Base-by-base conservation (phyloP, 2,888 invertebrate species). In the Anticlea derivata region DNA sequence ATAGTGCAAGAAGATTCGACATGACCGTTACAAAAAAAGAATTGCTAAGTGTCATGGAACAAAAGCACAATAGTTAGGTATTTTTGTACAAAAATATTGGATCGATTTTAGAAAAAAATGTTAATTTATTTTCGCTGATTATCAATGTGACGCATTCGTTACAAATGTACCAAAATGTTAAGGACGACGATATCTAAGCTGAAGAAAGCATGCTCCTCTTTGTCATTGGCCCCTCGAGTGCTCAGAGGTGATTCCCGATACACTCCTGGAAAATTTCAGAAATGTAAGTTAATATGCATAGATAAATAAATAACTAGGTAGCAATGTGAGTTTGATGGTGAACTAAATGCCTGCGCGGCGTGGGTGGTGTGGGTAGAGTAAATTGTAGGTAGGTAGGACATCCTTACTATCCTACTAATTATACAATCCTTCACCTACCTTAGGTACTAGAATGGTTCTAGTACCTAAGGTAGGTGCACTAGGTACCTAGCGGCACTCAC, bases 121-220 rank as follows among this genome's bases (percentile, higher is more conserved):
- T 67, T 67, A 22, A 62, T 68, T 73, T 78, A 76, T 76, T 80
- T 78, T 75, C 74, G 74, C 76, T 77, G 73, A 58, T 74, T 77
- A 71, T 61, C 73, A 65, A 59, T 61, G 45, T 39, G 50, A 49
- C 33, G 26, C 31, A 33, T 20, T 49, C 17, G 13, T 52, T 51
- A 50, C 37, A 61, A 30, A 56, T 52, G 46, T 29, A 47, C 22
- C 50, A 78, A 58, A 43, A 83, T 81, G 80, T 51, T 78, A 60
- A 71, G 68, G 39, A 61, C 65, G 11, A 73, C 75, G 11, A 22
- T 80, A 22, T 57, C 68, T 27, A 80, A 69, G 63, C 55, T 80
- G n/a, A 78, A 68, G 52, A 74, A 62, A 31, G 67, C 70, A 22
- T 51, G 37, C 4, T 77, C 72, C 44, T 55, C 66, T 5, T 37